Percentiles rank a stretch among this genome's conserved stretches.
Evolutionary conservation across 1,140 invertebrate genomes (phyloP).

Genomic region (Ooceraea biroi): DNA sequence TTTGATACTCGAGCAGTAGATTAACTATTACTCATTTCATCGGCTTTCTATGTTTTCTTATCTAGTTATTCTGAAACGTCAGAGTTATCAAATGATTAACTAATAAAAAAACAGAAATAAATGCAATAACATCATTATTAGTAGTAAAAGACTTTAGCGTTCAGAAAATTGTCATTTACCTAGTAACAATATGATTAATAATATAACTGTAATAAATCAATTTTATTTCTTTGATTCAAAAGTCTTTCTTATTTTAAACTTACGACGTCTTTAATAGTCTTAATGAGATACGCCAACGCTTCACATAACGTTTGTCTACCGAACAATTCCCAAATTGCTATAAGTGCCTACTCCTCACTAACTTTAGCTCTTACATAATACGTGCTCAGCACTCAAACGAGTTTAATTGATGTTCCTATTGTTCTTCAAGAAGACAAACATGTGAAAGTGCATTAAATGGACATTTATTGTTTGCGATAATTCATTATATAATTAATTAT

Average conservation of each 20-base stretch:
- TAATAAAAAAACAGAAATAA: slow-evolving; percentile 2
- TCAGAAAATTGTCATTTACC: neutral
- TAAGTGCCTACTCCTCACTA: slow-evolving; percentile 64
- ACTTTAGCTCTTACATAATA: slow-evolving; percentile 75
- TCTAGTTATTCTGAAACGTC: slow-evolving; percentile 53
- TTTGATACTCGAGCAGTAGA: neutral
- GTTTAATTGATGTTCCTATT: slow-evolving; percentile 76
- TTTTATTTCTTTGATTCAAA: neutral
- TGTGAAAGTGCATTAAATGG: slow-evolving; percentile 48
- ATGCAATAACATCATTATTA: neutral
- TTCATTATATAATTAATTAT: neutral
- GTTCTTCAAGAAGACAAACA: slow-evolving; percentile 61
- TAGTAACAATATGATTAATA: neutral
- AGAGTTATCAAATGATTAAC: slow-evolving; percentile 32
- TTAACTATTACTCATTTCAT: slow-evolving; percentile 64
- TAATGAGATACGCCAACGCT: slow-evolving; percentile 60
- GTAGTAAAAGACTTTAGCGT: neutral
- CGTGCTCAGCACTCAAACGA: slow-evolving; percentile 69
- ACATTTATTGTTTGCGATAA: neutral
- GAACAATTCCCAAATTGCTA: slow-evolving; percentile 70
- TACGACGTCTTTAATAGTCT: slow-evolving; percentile 8
- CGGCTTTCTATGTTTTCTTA: slow-evolving; percentile 3
- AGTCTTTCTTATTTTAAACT: neutral
- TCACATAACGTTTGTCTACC: slow-evolving; percentile 37
- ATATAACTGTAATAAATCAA: neutral